A percentile compares a stretch with the other conserved stretches of the same genome.
Conservation (phyloP, 2,113 vertebrate species). For the Oryctolagus cuniculus region DNA sequence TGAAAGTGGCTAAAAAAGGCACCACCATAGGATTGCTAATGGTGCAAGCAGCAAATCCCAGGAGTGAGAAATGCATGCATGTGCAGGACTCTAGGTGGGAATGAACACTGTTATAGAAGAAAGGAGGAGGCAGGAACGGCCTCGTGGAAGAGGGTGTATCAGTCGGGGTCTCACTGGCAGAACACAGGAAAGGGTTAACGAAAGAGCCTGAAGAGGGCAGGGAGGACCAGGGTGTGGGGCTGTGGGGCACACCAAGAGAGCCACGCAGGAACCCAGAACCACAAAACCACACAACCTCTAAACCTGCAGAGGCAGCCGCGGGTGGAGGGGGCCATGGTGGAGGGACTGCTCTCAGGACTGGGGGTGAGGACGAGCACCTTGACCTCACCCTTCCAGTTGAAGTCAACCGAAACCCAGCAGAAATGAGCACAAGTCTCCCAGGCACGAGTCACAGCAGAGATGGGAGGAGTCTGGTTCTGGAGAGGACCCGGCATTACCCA, state of each 20-base stretch:
- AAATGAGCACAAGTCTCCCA: neutral
- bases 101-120: neutral
- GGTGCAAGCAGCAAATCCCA: accelerated
- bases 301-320: neutral
- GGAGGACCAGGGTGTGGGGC: neutral
- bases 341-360: neutral
- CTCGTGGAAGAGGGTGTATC: neutral
- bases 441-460: neutral
- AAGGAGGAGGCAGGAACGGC: neutral
- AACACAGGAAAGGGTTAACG: neutral
- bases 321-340: neutral
- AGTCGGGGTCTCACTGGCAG: neutral
- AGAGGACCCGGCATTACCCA: neutral
- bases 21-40: too few relatives aligned
- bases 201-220: neutral
- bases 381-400: neutral
- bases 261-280: too few relatives aligned
- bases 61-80: accelerated
- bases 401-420: neutral
- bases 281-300: too few relatives aligned
- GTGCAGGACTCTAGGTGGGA: too few relatives aligned
- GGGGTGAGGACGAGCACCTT: neutral
- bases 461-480: too few relatives aligned
- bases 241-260: neutral
- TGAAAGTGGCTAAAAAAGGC: neutral